Evolutionary conservation across 2,888 invertebrate species (phyloP), one percentile per base, ranked within the genome.

Genomic region (Drosophila greeni): DNA sequence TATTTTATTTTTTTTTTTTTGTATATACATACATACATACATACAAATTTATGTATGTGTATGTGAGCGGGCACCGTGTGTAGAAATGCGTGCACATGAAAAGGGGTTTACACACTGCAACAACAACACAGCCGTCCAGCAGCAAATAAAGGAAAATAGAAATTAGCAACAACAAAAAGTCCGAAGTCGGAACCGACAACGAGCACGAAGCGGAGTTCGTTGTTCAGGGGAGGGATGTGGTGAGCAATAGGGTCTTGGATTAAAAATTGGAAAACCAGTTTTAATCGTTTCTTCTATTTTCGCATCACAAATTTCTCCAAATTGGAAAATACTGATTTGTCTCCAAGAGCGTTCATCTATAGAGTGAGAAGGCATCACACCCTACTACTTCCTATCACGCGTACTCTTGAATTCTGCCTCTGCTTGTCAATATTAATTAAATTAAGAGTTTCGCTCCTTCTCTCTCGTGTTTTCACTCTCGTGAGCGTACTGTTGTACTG

Each of bases 31-130:
- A n/a, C 14, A n/a, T n/a, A 6, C 6, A 6, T 39, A 40, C 2
- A 11, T 20, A 23, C 8, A 23, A 9, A n/a, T n/a, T 5, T 40
- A 9, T 42, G 42, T 9, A n/a, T 14, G 14, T 12, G 18, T 29
- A 14, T 45, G 12, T 14, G 18, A 18, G 45, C 18, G 29, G 12
- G 18, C 29, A 8, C 14, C 67, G 66, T 60, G 57, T 47, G 59
- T 42, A 40, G 47, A 58, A 40, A 39, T 29, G 34, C 37, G 37
- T 12, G 29, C 34, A 49, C 29, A 33, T 34, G 47, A 39, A 37
- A 60, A 65, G 43, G 66, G 75, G 69, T 71, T 54, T 59, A 43
- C 51, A 78, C 33, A 66, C 52, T 16, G 18, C 23, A 45, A 24
- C 34, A 37, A 60, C 37, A 56, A 40, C 43, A 39, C 48, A 26